Evolutionary conservation across 2,888 invertebrate genomes (phyloP).

Genomic region (Athetis lepigone): DNA sequence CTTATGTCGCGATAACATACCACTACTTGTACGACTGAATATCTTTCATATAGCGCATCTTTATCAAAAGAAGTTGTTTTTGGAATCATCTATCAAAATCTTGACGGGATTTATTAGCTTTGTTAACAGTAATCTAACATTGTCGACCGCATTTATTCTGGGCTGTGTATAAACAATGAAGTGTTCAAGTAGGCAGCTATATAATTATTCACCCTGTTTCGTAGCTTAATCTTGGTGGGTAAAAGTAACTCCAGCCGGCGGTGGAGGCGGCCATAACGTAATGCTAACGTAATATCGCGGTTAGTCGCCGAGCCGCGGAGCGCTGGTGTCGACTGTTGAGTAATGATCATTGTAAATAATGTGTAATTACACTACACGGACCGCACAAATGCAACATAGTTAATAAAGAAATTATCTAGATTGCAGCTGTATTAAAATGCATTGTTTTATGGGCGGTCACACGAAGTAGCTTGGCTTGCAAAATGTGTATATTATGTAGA

Average conservation of each 20-base stretch:
- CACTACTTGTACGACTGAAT: slow-evolving; percentile 71
- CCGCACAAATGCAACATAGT: slow-evolving; percentile 58
- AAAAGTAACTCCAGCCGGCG: slow-evolving; percentile 42
- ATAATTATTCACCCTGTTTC: slow-evolving; percentile 49
- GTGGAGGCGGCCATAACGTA: slow-evolving; percentile 58
- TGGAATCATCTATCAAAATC: slow-evolving; percentile 34
- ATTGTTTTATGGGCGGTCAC: slow-evolving; percentile 38
- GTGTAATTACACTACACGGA: slow-evolving; percentile 69
- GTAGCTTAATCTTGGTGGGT: slow-evolving; percentile 43
- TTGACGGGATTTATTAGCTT: slow-evolving; percentile 28
- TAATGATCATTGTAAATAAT: slow-evolving; percentile 76
- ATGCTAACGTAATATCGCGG: slow-evolving; percentile 71
- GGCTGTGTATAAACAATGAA: slow-evolving; percentile 38
- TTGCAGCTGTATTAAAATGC: slow-evolving; percentile 42
- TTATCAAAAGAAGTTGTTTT: slow-evolving; percentile 55
- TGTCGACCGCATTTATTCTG: slow-evolving; percentile 37
- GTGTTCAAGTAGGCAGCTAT: slow-evolving; percentile 38
- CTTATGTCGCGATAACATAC: slow-evolving; percentile 79
- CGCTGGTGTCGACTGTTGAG: slow-evolving; percentile 70
- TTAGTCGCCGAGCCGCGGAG: slow-evolving; percentile 62
- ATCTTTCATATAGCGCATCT: slow-evolving; percentile 73
- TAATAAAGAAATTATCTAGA: slow-evolving; percentile 62
- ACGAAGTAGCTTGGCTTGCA: slow-evolving; percentile 13
- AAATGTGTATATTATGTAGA: slow-evolving; percentile 9
- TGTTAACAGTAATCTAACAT: slow-evolving; percentile 32